Evolutionary conservation across 1,140 invertebrate species (phyloP).

Genomic region (Asbolus verrucosus): DNA sequence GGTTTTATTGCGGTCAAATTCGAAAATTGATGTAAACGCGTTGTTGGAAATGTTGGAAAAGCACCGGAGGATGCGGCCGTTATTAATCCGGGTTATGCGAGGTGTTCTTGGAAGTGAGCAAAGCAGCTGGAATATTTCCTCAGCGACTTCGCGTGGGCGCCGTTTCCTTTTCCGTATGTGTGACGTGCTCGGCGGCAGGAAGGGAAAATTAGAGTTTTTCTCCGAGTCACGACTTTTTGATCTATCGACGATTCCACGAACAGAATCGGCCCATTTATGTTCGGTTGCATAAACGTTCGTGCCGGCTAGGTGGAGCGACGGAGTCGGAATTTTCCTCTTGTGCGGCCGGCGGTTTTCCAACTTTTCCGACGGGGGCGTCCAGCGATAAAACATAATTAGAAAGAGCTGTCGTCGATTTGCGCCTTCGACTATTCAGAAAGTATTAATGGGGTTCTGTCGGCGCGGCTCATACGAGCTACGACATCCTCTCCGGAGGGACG

Average conservation of each 20-base stretch:
- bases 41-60: too few relatives aligned
- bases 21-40: too few relatives aligned
- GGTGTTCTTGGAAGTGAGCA: too few relatives aligned
- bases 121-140: neutral
- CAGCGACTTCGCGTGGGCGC: neutral
- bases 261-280: conserved; percentile 1
- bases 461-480: too few relatives aligned
- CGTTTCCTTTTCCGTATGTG: neutral
- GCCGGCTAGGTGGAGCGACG: conserved; percentile 14
- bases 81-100: too few relatives aligned
- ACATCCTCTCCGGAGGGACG: neutral
- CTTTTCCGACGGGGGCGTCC: neutral
- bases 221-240: conserved; percentile 11
- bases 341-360: neutral
- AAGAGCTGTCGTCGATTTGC: conserved; percentile 1
- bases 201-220: neutral
- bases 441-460: too few relatives aligned
- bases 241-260: conserved; percentile 1
- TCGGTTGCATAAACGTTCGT: too few relatives aligned
- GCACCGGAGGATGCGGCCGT: too few relatives aligned
- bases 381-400: conserved; percentile 15
- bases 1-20: too few relatives aligned
- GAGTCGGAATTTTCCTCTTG: neutral
- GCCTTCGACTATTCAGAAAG: neutral
- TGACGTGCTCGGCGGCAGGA: neutral